Conservation (phyloP, 2,797 vertebrate species). For the Scarus forsteni region DNA sequence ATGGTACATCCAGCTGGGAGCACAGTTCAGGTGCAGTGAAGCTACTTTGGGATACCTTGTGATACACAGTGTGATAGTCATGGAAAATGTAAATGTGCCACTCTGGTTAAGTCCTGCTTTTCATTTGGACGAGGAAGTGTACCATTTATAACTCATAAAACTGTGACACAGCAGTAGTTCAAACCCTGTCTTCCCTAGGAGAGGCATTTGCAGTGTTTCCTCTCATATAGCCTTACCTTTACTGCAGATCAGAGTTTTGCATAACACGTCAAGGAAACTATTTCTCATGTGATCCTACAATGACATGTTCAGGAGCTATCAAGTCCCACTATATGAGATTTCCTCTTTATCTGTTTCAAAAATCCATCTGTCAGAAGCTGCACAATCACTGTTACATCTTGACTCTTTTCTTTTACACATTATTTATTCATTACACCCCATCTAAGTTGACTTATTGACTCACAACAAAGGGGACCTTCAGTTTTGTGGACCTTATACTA, state of each 20-base stretch:
- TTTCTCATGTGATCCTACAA: background rate
- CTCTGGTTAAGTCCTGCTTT: background rate
- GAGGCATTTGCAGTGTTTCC: background rate
- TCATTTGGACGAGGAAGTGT: slow-evolving; percentile 42
- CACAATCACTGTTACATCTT: background rate
- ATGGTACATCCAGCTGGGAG: slow-evolving; percentile 5
- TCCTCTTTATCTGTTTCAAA: background rate
- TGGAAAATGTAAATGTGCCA: slow-evolving; percentile 4
- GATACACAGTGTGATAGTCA: slow-evolving; percentile 1
- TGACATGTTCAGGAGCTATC: no score
- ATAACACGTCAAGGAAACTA: background rate
- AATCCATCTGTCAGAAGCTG: background rate
- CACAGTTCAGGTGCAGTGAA: slow-evolving; percentile 9
- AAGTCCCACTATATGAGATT: background rate
- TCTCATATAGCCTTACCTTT: slow-evolving; percentile 5
- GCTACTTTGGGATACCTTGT: background rate
- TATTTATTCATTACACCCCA: background rate
- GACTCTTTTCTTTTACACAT: background rate
- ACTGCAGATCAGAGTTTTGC: slow-evolving; percentile 4
- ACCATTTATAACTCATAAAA: slow-evolving; percentile 38
- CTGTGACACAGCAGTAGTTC: slow-evolving; percentile 4
- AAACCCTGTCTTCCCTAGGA: slow-evolving; percentile 11
- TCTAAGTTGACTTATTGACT: background rate
- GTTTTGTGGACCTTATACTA: background rate
- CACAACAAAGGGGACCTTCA: background rate